Evolutionary conservation across 2,888 invertebrate species (phyloP).

Genomic region (Drosophila niveifrons): DNA sequence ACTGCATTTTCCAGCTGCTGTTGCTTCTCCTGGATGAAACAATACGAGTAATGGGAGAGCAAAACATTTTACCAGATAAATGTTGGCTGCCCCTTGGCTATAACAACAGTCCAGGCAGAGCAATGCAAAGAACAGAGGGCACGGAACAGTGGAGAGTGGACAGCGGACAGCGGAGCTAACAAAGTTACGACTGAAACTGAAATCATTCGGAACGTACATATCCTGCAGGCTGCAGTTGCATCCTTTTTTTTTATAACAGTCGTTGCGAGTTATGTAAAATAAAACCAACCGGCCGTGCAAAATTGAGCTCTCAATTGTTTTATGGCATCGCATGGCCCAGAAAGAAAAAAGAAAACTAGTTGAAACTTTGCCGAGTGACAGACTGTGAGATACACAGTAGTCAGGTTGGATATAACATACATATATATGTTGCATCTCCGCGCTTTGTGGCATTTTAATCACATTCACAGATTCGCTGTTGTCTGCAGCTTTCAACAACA

Average conservation of each 20-base stretch:
- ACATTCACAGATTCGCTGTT: not conserved
- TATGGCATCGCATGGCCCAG: slow-evolving; percentile 58
- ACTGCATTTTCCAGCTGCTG: slow-evolving; percentile 7
- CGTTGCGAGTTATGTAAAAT: slow-evolving; percentile 64
- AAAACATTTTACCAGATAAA: slow-evolving; percentile 76
- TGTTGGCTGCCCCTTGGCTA: slow-evolving; percentile 48
- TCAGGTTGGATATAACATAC: not conserved
- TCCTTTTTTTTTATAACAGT: slow-evolving; percentile 32
- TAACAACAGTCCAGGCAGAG: not conserved
- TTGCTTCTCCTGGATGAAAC: slow-evolving; percentile 40
- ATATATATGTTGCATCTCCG: not conserved
- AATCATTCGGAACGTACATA: slow-evolving; percentile 66
- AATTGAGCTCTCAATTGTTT: slow-evolving; percentile 79
- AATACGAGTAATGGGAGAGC: slow-evolving; percentile 63
- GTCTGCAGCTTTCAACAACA: not conserved
- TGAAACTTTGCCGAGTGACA: slow-evolving; percentile 2
- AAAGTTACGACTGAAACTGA: slow-evolving; percentile 71
- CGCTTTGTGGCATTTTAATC: not conserved
- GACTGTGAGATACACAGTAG: slow-evolving; percentile 9
- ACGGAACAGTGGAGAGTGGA: not conserved
- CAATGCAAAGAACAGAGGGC: not conserved
- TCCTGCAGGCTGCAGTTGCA: slow-evolving; percentile 55
- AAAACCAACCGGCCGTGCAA: slow-evolving; percentile 66
- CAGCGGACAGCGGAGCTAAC: slow-evolving; percentile 39
- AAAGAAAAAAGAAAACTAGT: slow-evolving; percentile 40